Base-by-base conservation (phyloP, 1,140 invertebrate genomes). In the Olivierus martensii region DNA sequence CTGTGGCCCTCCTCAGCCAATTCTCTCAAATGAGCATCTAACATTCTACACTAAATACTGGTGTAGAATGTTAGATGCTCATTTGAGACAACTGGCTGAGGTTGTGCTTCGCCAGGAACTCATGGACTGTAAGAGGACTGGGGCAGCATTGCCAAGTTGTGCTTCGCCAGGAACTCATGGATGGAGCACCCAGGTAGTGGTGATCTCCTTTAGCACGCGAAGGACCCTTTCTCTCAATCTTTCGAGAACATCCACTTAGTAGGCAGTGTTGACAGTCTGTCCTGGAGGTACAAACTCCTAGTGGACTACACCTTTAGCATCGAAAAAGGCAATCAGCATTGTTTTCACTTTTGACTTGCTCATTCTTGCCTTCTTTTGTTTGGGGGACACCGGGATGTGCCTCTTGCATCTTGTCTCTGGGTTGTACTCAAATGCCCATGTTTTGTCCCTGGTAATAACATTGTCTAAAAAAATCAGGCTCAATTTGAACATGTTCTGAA, bases 221-320 rank as follows among this genome's bases (percentile, higher is more conserved):
- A 17, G 2, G 38, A 49, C 3, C 36, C 52, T 49, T 28, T n/a
- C 21, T 43, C 46, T 54, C 49, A 51, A 51, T 21, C 22, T 11
- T 12, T 21, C 10, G 42, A 51, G 47, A 15, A 43, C 48, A 44
- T 43, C 49, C 37, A 34, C 36, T 3, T 50, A 42, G 45, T 44
- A 55, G 22, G 12, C 39, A 45, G 10, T 19, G 38, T 49, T 55
- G 15, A 55, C 39, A 12, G 53, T 49, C 37, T 22, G 21, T 15
- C 15, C 41, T 12, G 14, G 18, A 52, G 19, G 50, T 43, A 45
- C 17, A 52, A 43, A 52, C 21, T 52, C 50, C 14, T 52, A n/a
- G 51, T 46, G 51, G 17, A 56, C 41, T 9, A 51, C 5, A n/a
- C 19, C 47, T 35, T 44, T 28, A 28, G 28, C 9, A 9, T 28